These are phyloP conservation scores for Coregonus sp. DNA, from an alignment of 2,797 vertebrate species.

Conservation along the genomic window DNA sequence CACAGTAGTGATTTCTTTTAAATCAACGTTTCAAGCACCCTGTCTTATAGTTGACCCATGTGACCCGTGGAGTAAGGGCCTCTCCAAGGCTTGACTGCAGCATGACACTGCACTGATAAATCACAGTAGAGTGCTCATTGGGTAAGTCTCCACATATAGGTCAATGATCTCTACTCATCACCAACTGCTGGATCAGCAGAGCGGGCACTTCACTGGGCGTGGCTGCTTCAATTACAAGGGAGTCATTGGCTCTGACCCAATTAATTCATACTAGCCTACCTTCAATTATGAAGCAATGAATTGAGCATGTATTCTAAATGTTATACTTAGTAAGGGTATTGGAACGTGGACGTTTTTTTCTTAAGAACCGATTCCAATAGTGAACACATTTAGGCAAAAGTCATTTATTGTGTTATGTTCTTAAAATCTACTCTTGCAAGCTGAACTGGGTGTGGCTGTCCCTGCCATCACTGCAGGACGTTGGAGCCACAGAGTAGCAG, in stretches of 20 bases:
- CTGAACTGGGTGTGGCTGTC: background rate
- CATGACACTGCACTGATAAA: slow-evolving; percentile 12
- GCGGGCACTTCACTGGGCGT: background rate
- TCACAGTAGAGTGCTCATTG: slow-evolving; percentile 23
- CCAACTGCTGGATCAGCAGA: background rate
- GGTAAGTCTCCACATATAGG: slow-evolving; percentile 9
- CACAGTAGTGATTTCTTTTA: background rate
- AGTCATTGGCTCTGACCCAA: background rate
- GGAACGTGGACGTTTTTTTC: too few relatives aligned
- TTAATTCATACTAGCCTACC: too few relatives aligned
- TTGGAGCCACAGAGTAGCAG: background rate
- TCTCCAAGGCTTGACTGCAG: background rate
- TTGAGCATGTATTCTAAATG: too few relatives aligned
- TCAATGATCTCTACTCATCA: too few relatives aligned
- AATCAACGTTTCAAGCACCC: background rate
- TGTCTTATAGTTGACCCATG: slow-evolving; percentile 2
- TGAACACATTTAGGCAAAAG: too few relatives aligned
- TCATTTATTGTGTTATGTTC: too few relatives aligned
- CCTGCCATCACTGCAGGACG: background rate
- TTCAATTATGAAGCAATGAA: too few relatives aligned
- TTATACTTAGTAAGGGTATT: too few relatives aligned
- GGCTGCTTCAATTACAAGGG: background rate
- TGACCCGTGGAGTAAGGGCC: background rate
- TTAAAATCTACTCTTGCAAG: too few relatives aligned
- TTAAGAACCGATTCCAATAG: too few relatives aligned